Percentiles rank a stretch among this genome's conserved stretches.
Evolutionary conservation across 2,888 invertebrate genomes (phyloP).

Genomic region (Chaitophorus viminalis): DNA sequence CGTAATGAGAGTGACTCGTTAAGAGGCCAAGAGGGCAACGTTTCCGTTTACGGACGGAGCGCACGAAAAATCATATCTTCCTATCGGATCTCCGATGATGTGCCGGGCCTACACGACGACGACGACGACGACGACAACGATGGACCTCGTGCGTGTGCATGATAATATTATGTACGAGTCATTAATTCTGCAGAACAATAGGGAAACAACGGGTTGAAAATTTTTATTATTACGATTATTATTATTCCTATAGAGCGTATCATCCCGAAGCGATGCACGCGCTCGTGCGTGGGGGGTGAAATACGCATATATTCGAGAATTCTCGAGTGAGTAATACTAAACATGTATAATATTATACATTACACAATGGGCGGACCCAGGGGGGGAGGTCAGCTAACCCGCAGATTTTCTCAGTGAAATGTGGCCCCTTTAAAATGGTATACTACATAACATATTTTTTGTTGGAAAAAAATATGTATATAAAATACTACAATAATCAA

Average conservation of each 20-base stretch:
- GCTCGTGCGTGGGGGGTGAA: neutral
- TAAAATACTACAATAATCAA: too few relatives aligned
- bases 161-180: neutral
- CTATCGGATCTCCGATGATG: slow-evolving; percentile 36
- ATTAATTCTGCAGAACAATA: slow-evolving; percentile 54
- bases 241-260: neutral
- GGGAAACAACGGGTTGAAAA: slow-evolving; percentile 53
- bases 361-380: too few relatives aligned
- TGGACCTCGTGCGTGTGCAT: neutral
- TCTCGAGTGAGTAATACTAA: neutral
- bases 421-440: too few relatives aligned
- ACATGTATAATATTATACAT: too few relatives aligned
- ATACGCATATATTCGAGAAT: neutral
- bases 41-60: slow-evolving; percentile 58
- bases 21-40: slow-evolving; percentile 51
- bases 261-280: slow-evolving; percentile 15
- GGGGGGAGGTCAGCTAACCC: too few relatives aligned
- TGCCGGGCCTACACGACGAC: neutral
- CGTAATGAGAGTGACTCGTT: slow-evolving; percentile 58
- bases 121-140: neutral
- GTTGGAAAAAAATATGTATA: too few relatives aligned
- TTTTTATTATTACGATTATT: slow-evolving; percentile 10
- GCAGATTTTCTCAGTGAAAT: too few relatives aligned
- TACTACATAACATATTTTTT: too few relatives aligned
- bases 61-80: slow-evolving; percentile 56